Percentiles rank a stretch among this genome's conserved stretches.
phyloP scores from a whole-genome alignment of 1,140 invertebrate genomes.

The Drosophila littoralis region DNA sequence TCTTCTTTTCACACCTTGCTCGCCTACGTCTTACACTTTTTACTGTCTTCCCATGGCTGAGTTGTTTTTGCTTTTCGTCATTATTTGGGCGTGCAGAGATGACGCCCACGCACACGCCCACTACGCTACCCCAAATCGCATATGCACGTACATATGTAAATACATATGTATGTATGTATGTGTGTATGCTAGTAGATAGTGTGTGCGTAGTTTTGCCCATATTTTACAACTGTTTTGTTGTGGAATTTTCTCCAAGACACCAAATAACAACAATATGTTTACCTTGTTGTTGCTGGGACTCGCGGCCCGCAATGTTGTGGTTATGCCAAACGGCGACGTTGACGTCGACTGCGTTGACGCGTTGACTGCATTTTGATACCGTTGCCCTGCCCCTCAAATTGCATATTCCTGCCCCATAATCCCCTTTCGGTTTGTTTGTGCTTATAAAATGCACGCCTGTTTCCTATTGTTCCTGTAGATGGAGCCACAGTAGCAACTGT shows the following conservation, averaged over 20 bases:
- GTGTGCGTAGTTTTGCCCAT: conserved; percentile 65
- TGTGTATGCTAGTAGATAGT: too few relatives aligned
- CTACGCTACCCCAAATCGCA: conserved; percentile 27
- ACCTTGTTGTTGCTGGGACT: conserved; percentile 42
- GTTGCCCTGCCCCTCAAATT: conserved; percentile 25
- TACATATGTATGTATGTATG: conserved; percentile 14
- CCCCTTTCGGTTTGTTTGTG: conserved; percentile 58
- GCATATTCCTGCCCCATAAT: background rate
- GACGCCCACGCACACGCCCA: conserved; percentile 59
- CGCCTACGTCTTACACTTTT: conserved; percentile 12
- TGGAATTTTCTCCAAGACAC: conserved; percentile 75
- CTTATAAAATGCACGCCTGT: conserved; percentile 49
- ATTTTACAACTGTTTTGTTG: conserved; percentile 81
- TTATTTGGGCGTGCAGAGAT: conserved; percentile 57
- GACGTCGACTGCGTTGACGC: conserved; percentile 21
- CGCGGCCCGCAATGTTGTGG: conserved; percentile 67
- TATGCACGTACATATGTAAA: background rate
- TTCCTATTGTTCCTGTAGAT: conserved; percentile 55
- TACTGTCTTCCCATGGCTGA: conserved; percentile 36
- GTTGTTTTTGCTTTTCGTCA: conserved; percentile 59
- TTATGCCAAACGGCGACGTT: conserved; percentile 18
- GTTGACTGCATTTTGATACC: conserved; percentile 39
- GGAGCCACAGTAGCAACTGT: conserved; percentile 51
- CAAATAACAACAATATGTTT: conserved; percentile 48
- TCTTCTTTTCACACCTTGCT: conserved; percentile 7